Evolutionary conservation across 2,888 invertebrate species (phyloP), one percentile per base, ranked within the genome.

Genomic region (Xestoiulus laeticollis): DNA sequence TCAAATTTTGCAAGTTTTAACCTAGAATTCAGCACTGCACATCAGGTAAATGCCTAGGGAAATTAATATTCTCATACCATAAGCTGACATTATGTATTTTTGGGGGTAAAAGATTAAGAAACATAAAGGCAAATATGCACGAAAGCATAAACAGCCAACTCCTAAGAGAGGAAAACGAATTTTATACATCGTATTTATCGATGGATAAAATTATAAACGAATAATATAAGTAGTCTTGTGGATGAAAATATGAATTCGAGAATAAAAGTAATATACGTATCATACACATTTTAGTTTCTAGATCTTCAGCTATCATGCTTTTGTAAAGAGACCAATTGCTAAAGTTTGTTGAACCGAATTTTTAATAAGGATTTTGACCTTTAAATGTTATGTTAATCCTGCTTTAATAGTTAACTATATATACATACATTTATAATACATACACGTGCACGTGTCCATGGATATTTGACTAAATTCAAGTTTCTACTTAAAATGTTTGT

Each of bases 31-130:
- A 68, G 68, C 68, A 26, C 26, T 26, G 68, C 68, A 68, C 68
- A 68, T 68, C 68, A 68, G 68, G 68, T 68, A 68, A 68, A 68
- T 68, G 68, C 68, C 68, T 68, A 12, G 68, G 68, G 68, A 68
- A 68, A 68, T 68, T 68, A 68, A 68, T 68, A 68, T 68, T 68
- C 68, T 68, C 68, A 68, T 68, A 68, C 68, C 68, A 68, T 68
- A 68, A 68, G 68, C 68, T 68, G 68, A 68, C 68, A 68, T 68
- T 68, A 68, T 68, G 68, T 68, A 68, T 68, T 68, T 68, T 68
- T 68, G 68, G 68, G 68, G 68, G 68, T 68, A 26, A 68, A 68
- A 68, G 68, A 68, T 68, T 68, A 68, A 68, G 68, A 68, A 68
- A 68, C 26, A 26, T 68, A 68, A 68, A 68, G 68, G 68, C 68